Evolutionary conservation across 2,797 vertebrate genomes (phyloP), one percentile per base, ranked within the genome.

Genomic region (Crenuchus spilurus): DNA sequence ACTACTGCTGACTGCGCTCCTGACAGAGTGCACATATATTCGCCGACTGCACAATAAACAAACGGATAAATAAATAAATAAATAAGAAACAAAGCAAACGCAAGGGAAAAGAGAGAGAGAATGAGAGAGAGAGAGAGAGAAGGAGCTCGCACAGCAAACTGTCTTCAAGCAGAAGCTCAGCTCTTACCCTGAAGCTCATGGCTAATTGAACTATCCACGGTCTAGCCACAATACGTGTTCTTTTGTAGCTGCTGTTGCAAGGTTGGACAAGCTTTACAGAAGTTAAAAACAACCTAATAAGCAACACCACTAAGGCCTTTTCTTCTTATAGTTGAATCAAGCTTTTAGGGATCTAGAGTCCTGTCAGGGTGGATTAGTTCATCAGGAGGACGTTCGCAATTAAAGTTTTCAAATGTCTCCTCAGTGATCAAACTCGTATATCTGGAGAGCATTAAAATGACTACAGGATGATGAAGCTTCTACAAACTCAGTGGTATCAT

Each of bases 1-100:
- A 82, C 83, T 84, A 68, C 83, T 83, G 85, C 84, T 87, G 86
- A 88, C 82, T 58, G 79, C 52, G 62, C 70, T 54, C 54, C 61
- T 77, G 65, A 78, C 76, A 72, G 42, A 18, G 49, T 44, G 77
- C 18, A 18, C 66, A 63, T 49, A 67, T 31, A 76, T 66, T 60
- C 61, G 49, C 42, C 48, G 44, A 3, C 14, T 58, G 76, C n/a
- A n/a, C n/a, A 70, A 70, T 67, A 74, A 76, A 76, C 65, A 69
- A 70, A 81, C 44, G 68, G 49, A 62, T 6, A 65, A 63, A n/a
- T n/a, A n/a, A 37, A 65, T 11, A 13, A 39, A 39, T 61, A 22
- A 39, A 61, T 22, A 61, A n/a, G n/a, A n/a, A n/a, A 61, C 20
- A 13, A 10, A 24, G 35, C 58, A 6, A 31, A 9, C 2, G 31